Percentiles rank a stretch among this genome's conserved stretches.
These are phyloP conservation scores for Cataglyphis rosenhaueri DNA, from an alignment of 2,888 invertebrate species.

Conservation along the genomic window DNA sequence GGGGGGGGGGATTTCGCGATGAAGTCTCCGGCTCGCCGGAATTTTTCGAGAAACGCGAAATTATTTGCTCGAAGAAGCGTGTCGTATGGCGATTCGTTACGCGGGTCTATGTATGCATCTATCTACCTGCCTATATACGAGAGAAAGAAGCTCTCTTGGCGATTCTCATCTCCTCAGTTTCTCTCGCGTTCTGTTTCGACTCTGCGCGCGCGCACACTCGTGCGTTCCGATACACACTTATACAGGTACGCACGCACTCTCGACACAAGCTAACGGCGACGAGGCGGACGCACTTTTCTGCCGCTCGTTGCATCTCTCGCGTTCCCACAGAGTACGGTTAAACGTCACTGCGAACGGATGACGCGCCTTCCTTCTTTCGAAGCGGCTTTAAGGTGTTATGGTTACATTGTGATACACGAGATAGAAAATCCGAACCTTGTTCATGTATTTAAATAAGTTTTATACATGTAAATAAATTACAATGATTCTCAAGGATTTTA, in stretches of 20 bases:
- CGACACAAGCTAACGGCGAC: slow-evolving; percentile 56
- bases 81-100: background rate
- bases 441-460: background rate
- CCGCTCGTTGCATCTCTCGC: slow-evolving; percentile 52
- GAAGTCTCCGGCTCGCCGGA: background rate
- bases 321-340: slow-evolving; percentile 64
- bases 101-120: slow-evolving; percentile 5
- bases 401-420: background rate
- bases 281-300: slow-evolving; percentile 69
- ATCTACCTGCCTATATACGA: slow-evolving; percentile 47
- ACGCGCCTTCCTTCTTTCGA: slow-evolving; percentile 28
- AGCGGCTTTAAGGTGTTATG: slow-evolving; percentile 8
- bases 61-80: slow-evolving; percentile 47
- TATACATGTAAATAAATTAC: background rate
- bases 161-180: background rate
- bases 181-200: slow-evolving; percentile 15
- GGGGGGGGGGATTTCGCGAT: background rate
- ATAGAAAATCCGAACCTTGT: background rate
- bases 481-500: background rate
- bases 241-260: background rate
- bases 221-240: slow-evolving; percentile 18
- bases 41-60: background rate
- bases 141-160: slow-evolving; percentile 28
- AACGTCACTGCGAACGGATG: slow-evolving; percentile 55
- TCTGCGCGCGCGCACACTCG: slow-evolving; percentile 38